Conservation (phyloP, 2,888 invertebrate genomes). For the Leptopilina syphax region DNA sequence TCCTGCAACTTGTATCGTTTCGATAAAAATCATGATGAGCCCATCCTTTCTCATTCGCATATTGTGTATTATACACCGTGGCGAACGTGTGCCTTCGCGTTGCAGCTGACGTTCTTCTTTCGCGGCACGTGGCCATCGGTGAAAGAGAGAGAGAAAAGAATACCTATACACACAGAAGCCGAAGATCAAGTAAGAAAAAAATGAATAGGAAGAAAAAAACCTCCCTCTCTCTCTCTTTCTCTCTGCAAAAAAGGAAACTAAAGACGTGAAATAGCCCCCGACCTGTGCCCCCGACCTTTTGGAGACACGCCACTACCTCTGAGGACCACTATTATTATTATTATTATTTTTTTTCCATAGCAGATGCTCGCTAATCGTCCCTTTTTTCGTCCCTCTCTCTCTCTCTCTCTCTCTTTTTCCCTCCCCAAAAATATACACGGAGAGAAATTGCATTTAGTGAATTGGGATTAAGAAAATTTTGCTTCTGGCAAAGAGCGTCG, state of each 20-base stretch:
- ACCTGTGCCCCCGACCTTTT: constrained; percentile 2
- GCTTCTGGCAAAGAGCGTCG: not conserved
- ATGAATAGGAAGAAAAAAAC: constrained; percentile 44
- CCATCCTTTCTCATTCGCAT: constrained; percentile 1
- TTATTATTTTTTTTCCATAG: constrained; percentile 1
- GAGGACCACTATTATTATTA: constrained; percentile 10
- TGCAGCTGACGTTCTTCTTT: constrained; percentile 54
- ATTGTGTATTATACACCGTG: not conserved
- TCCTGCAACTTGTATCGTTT: no score
- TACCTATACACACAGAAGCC: constrained; percentile 43
- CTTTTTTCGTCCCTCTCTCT: not conserved
- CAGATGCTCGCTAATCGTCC: constrained; percentile 33
- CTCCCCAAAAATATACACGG: not conserved
- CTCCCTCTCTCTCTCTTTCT: not conserved
- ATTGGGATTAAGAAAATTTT: not conserved
- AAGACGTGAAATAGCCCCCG: constrained; percentile 44
- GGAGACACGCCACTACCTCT: constrained; percentile 3
- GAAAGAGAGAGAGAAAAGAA: constrained; percentile 31
- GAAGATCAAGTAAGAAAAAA: constrained; percentile 43
- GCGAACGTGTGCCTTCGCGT: constrained; percentile 43
- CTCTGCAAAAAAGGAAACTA: constrained; percentile 50
- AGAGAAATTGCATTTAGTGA: not conserved
- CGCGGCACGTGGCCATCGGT: constrained; percentile 53
- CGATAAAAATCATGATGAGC: no score
- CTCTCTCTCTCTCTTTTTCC: no score